Conservation (phyloP, 1,140 invertebrate genomes). For the Archivesica marissinica region DNA sequence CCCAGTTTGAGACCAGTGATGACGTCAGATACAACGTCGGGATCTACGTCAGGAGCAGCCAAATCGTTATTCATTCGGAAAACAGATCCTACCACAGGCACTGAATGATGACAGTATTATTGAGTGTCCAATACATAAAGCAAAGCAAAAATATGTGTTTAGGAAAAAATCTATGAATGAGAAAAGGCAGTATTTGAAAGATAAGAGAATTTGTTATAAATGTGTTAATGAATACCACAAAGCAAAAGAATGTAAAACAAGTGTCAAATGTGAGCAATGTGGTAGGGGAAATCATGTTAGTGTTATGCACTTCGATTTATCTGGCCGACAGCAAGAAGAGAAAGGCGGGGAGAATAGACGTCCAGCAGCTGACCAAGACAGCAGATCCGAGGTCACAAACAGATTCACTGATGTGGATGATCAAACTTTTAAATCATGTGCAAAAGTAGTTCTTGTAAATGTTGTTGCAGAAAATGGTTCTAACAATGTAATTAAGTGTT, state of each 20-base stretch:
- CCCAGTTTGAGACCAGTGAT: background rate
- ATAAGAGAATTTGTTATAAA: too few species aligned
- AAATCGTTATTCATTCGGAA: background rate
- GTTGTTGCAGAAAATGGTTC: background rate
- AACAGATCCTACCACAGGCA: background rate
- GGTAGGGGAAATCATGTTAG: constrained; percentile 1
- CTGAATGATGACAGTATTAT: background rate
- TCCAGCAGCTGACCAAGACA: background rate
- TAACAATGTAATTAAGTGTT: constrained; percentile 12
- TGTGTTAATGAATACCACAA: too few species aligned
- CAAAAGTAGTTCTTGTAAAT: constrained; percentile 12
- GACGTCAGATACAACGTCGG: background rate
- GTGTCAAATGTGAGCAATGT: too few species aligned
- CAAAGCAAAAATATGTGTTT: constrained; percentile 54
- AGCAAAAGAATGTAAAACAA: constrained; percentile 32
- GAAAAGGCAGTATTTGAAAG: constrained; percentile 23
- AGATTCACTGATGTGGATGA: background rate
- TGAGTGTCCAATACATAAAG: constrained; percentile 50
- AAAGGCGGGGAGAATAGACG: constrained; percentile 29
- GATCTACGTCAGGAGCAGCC: background rate
- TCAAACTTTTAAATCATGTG: background rate
- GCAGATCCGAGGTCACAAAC: background rate
- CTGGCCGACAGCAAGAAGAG: background rate
- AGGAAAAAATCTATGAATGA: constrained; percentile 19
- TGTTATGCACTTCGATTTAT: background rate